Evolutionary conservation across 2,888 invertebrate species (phyloP), one percentile per base, ranked within the genome.

Genomic region (Dyspetes luteomarginatus): DNA sequence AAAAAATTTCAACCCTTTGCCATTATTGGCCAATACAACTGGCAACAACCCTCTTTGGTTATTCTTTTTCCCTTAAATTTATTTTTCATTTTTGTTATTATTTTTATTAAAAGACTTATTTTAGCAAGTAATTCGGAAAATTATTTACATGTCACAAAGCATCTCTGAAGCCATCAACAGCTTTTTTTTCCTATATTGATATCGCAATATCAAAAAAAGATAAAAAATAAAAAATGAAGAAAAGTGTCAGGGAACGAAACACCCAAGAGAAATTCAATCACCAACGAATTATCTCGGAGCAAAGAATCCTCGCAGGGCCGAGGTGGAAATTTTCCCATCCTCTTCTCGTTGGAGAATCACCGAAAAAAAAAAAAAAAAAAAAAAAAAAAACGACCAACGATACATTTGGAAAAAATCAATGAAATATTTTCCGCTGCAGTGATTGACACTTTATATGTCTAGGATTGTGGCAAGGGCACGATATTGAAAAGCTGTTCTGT

Each of bases 391-490:
- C 22, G 30, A 48, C 4, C 50, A 26, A 41, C 62, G 41, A 30
- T 22, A 45, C 52, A 50, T 24, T 26, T 76, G 26, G 12, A 55
- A 74, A 52, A 55, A 69, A 55, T 48, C 58, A 65, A 58, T 60
- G 28, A 45, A 71, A 76, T 76, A 75, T 75, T 72, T n/a, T 15
- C 65, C 45, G 36, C 84, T 81, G 82, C 85, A 83, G 85, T 90
- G 90, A 90, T 91, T 91, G 90, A 91, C 90, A 89, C 89, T 90
- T 90, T 90, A 88, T n/a, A n/a, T 89, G 88, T 86, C 87, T 85
- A 87, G 86, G 87, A 88, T 88, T 86, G 60, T 77, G 88, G 85
- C 85, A 85, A 83, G 86, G 85, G 67, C 71, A 62, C 26, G 58
- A 64, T n/a, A 28, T 28, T 7, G 12, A 28, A 56, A 56, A 52